Percentiles rank a stretch among this genome's conserved stretches.
These are phyloP conservation scores for Synergus laeviventris DNA, from an alignment of 2,888 invertebrate genomes.

Conservation along the genomic window DNA sequence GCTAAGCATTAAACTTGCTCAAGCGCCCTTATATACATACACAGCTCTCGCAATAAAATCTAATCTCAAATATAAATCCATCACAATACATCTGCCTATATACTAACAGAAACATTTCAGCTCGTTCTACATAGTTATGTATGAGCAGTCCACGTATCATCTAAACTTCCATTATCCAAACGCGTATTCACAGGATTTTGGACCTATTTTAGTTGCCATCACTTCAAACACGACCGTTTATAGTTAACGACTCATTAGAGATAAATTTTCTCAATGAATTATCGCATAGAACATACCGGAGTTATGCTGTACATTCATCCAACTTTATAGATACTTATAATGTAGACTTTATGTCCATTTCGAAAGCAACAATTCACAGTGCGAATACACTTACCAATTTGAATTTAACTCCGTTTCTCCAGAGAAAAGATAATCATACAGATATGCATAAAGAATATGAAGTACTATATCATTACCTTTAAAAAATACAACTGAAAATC, in stretches of 20 bases:
- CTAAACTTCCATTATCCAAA: slow-evolving; percentile 46
- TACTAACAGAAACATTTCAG: background rate
- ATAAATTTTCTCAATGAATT: slow-evolving; percentile 42
- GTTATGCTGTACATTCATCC: no score
- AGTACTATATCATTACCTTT: background rate
- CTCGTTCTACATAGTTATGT: slow-evolving; percentile 46
- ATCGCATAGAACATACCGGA: background rate
- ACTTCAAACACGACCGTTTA: slow-evolving; percentile 33
- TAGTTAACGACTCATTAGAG: slow-evolving; percentile 45
- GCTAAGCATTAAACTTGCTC: background rate
- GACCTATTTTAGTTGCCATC: slow-evolving; percentile 38
- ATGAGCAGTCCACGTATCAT: slow-evolving; percentile 42
- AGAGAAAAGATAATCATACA: background rate
- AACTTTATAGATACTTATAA: no score
- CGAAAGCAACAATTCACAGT: no score
- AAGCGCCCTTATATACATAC: background rate
- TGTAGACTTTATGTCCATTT: no score
- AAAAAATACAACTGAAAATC: background rate
- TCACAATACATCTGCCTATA: background rate
- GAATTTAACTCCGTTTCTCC: background rate
- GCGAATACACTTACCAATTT: no score
- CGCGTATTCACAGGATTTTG: slow-evolving; percentile 38
- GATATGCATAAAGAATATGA: background rate
- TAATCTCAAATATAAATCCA: background rate
- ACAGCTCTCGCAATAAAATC: background rate